Conservation (phyloP, 2,888 invertebrate species). For the Anorthoa munda region DNA sequence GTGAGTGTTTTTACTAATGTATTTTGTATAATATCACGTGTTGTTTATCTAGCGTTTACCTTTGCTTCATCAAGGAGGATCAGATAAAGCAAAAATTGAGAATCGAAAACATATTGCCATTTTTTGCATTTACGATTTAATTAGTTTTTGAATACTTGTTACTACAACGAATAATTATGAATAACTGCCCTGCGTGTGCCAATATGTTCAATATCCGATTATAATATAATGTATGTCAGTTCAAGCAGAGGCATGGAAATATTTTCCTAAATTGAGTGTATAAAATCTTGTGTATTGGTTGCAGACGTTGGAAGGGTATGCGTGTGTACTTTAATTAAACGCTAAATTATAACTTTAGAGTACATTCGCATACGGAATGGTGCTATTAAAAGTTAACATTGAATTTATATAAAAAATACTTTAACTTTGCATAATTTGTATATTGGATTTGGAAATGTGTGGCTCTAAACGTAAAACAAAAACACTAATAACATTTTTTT, state of each 20-base stretch:
- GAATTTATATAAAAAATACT: conserved; percentile 69
- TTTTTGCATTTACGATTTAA: conserved; percentile 89
- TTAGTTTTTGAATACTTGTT: conserved; percentile 81
- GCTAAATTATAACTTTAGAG: conserved; percentile 66
- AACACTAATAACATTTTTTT: conserved; percentile 50
- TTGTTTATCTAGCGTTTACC: conserved; percentile 73
- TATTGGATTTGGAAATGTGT: conserved; percentile 70
- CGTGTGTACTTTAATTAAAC: conserved; percentile 78
- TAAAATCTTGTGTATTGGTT: conserved; percentile 47
- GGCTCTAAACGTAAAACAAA: conserved; percentile 65
- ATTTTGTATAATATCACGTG: conserved; percentile 72
- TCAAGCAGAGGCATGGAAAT: conserved; percentile 45
- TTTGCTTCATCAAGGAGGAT: conserved; percentile 74
- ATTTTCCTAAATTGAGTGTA: conserved; percentile 41
- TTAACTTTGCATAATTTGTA: conserved; percentile 70
- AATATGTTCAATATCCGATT: conserved; percentile 69
- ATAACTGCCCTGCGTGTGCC: conserved; percentile 82
- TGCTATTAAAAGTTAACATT: conserved; percentile 82
- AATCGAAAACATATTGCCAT: conserved; percentile 88
- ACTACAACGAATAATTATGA: conserved; percentile 80
- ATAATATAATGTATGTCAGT: conserved; percentile 16
- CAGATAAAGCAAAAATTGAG: conserved; percentile 74
- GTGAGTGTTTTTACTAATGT: conserved; percentile 80
- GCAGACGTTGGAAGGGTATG: conserved; percentile 73
- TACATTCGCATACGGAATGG: conserved; percentile 84